Evolutionary conservation across 2,888 invertebrate species (phyloP).

Genomic region (Drepanosiphum platanoidis): DNA sequence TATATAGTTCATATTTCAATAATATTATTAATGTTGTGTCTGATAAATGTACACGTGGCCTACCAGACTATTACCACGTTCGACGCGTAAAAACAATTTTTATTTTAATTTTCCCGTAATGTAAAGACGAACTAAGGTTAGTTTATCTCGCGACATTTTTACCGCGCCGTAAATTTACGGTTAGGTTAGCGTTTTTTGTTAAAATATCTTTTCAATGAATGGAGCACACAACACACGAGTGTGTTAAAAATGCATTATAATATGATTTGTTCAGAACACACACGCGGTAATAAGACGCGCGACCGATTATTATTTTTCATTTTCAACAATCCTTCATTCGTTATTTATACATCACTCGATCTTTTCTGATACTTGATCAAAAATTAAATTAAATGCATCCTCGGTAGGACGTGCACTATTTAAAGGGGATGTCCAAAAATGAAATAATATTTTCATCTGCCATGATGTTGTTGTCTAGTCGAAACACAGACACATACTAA

Average conservation of each 20-base stretch:
- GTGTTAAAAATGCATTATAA: background rate
- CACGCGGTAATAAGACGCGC: background rate
- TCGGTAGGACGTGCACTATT: background rate
- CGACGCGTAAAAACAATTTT: too few relatives aligned
- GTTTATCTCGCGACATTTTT: too few relatives aligned
- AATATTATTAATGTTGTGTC: constrained; percentile 30
- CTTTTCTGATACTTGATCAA: too few relatives aligned
- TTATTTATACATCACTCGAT: background rate
- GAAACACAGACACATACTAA: background rate
- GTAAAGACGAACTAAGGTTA: too few relatives aligned
- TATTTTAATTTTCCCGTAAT: too few relatives aligned
- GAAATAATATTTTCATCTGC: background rate
- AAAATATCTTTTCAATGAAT: background rate
- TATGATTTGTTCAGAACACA: background rate
- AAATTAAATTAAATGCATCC: background rate
- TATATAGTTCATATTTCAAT: too few relatives aligned
- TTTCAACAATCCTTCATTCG: background rate
- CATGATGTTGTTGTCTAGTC: constrained; percentile 8
- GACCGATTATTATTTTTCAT: too few relatives aligned
- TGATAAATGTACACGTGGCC: constrained; percentile 25
- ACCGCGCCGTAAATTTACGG: too few relatives aligned
- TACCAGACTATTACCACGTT: too few relatives aligned
- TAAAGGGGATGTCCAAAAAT: background rate
- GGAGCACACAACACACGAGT: background rate
- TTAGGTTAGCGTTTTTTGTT: too few relatives aligned